A percentile compares a stretch with the other conserved stretches of the same genome.
phyloP scores from a whole-genome alignment of 2,797 vertebrate species.

The Takifugu ocellatus region DNA sequence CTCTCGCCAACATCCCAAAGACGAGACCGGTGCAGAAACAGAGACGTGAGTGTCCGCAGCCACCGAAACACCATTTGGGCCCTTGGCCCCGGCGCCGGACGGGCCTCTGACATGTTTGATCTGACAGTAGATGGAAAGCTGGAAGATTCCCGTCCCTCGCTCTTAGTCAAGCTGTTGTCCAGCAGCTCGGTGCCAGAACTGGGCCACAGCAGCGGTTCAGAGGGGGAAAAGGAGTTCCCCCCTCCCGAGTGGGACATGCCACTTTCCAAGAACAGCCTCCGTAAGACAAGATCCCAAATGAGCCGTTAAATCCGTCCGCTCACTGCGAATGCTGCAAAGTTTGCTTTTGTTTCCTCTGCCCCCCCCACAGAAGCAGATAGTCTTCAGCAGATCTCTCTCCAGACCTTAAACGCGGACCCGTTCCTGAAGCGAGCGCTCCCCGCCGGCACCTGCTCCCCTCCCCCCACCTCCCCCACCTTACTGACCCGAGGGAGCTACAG shows the following conservation, averaged over 20 bases:
- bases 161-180: constrained; percentile 82
- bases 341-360: neutral
- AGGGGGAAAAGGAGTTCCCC: constrained; percentile 94
- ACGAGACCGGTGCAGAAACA: constrained; percentile 82
- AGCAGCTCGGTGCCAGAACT: constrained; percentile 81
- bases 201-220: constrained; percentile 93
- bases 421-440: constrained; percentile 89
- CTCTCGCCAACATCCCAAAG: constrained; percentile 78
- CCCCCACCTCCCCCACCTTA: constrained; percentile 76
- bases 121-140: constrained; percentile 72
- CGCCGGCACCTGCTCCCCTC: constrained; percentile 83
- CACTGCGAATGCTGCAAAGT: neutral
- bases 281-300: constrained; percentile 71
- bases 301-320: neutral
- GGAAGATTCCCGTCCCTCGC: constrained; percentile 82
- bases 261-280: constrained; percentile 79
- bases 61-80: neutral
- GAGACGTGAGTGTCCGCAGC: constrained; percentile 74
- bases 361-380: constrained; percentile 82
- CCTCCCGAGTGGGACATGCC: constrained; percentile 96
- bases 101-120: constrained; percentile 15
- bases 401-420: constrained; percentile 92
- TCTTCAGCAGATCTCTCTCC: constrained; percentile 93
- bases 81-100: neutral
- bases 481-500: constrained; percentile 85